Percentiles rank a stretch among this genome's conserved stretches.
Evolutionary conservation across 1,140 invertebrate species (phyloP).

Genomic region (Reticulitermes speratus): DNA sequence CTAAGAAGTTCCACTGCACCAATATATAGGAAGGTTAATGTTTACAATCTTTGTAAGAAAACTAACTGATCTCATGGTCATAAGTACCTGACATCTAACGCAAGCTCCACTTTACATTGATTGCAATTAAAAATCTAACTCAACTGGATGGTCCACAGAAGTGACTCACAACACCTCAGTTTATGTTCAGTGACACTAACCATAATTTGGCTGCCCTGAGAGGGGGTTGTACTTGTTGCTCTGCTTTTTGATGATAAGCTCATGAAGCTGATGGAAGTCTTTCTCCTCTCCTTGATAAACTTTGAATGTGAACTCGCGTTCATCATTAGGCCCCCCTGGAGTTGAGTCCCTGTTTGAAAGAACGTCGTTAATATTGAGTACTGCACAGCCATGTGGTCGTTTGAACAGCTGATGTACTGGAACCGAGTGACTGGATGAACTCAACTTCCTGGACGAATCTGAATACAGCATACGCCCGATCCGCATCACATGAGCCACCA

Average conservation of each 20-base stretch:
- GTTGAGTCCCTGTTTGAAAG: slow-evolving; percentile 29
- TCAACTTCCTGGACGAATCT: slow-evolving; percentile 64
- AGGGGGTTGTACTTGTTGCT: slow-evolving; percentile 77
- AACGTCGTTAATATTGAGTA: slow-evolving; percentile 56
- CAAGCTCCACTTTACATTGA: too few species aligned
- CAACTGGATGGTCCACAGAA: too few species aligned
- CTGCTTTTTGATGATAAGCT: slow-evolving; percentile 81
- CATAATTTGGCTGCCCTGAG: slow-evolving; percentile 71
- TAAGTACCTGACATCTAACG: too few species aligned
- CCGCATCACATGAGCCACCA: slow-evolving; percentile 85
- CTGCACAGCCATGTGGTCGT: slow-evolving; percentile 81
- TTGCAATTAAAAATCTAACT: too few species aligned
- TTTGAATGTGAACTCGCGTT: slow-evolving; percentile 71
- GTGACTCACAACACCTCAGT: too few species aligned
- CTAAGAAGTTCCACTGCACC: too few species aligned
- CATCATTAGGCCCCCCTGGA: slow-evolving; percentile 45
- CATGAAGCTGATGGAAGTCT: slow-evolving; percentile 86
- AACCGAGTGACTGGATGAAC: slow-evolving; percentile 38
- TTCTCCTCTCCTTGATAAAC: slow-evolving; percentile 87
- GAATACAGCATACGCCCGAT: slow-evolving; percentile 84
- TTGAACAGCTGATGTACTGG: slow-evolving; percentile 59
- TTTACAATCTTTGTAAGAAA: too few species aligned
- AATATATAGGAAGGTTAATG: too few species aligned
- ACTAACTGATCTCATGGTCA: too few species aligned
- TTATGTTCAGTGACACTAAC: slow-evolving; percentile 44